Evolutionary conservation across 35 echinoderm and acorn worm species (phyloP).

Genomic region (Ptychodera flava): DNA sequence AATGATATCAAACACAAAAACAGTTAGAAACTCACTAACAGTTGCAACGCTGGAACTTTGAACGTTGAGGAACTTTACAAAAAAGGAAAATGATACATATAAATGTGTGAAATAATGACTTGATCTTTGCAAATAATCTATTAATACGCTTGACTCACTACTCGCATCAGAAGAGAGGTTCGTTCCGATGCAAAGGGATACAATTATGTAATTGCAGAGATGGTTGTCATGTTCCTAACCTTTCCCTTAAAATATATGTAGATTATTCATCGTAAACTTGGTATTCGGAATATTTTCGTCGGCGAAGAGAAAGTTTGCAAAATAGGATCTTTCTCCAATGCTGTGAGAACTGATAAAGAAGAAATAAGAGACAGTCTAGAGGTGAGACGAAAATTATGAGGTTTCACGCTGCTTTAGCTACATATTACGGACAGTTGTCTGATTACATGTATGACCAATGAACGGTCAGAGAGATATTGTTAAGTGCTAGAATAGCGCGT

Average conservation of each 20-base stretch:
- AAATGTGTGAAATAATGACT: too few relatives aligned
- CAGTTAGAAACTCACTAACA: too few relatives aligned
- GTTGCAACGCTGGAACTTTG: too few relatives aligned
- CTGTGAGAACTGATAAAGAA: background rate
- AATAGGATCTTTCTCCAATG: background rate
- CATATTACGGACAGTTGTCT: background rate
- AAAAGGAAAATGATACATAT: too few relatives aligned
- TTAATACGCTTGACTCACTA: too few relatives aligned
- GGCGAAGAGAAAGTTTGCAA: background rate
- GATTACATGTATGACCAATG: background rate
- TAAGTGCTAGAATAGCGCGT: background rate
- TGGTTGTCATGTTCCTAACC: background rate
- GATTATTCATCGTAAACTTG: slow-evolving; percentile 3
- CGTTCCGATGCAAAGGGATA: too few relatives aligned
- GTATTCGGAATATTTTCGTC: background rate
- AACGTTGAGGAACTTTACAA: too few relatives aligned
- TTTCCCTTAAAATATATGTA: background rate
- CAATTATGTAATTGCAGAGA: too few relatives aligned
- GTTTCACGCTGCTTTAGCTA: background rate
- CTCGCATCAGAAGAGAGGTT: too few relatives aligned
- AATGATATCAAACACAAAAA: too few relatives aligned
- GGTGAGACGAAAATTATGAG: background rate
- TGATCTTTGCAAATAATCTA: too few relatives aligned
- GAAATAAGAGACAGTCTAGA: background rate
- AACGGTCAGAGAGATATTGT: background rate